These are phyloP conservation scores for Coccyzus lansbergi DNA, from an alignment of 2,797 vertebrate species.

Conservation along the genomic window DNA sequence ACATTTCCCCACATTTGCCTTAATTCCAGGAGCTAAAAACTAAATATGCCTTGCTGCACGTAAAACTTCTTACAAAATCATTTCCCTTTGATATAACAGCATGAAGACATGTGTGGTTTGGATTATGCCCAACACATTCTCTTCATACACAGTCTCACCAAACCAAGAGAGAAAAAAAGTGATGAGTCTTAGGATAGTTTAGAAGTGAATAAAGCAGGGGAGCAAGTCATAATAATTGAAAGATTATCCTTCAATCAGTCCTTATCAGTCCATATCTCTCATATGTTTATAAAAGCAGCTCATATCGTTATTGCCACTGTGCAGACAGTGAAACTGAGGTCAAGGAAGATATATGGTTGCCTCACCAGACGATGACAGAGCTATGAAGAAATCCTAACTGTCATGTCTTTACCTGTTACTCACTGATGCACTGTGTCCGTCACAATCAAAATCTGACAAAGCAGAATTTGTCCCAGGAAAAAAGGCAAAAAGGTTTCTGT, in stretches of 20 bases:
- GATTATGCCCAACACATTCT: slow-evolving; percentile 2
- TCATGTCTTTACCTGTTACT: neutral
- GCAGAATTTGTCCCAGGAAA: neutral
- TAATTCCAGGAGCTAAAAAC: slow-evolving; percentile 18
- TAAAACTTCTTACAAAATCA: neutral
- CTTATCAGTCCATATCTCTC: neutral
- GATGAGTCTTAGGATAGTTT: neutral
- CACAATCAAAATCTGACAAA: neutral
- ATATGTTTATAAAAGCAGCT: neutral
- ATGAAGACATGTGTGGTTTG: slow-evolving; percentile 1
- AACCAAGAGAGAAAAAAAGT: neutral
- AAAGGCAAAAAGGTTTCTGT: neutral
- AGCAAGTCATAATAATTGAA: neutral
- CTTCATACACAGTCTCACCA: neutral
- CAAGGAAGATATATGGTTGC: neutral
- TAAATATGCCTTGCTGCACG: neutral
- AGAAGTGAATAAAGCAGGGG: neutral
- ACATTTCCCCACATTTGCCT: neutral
- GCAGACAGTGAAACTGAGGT: neutral
- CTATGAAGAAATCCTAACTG: neutral
- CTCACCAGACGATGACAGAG: neutral
- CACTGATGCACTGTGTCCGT: neutral
- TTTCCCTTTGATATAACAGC: neutral
- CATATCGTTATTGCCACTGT: neutral
- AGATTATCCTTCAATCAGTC: neutral